Evolutionary conservation across 1,140 invertebrate species (phyloP).

Genomic region (Apis dorsata): DNA sequence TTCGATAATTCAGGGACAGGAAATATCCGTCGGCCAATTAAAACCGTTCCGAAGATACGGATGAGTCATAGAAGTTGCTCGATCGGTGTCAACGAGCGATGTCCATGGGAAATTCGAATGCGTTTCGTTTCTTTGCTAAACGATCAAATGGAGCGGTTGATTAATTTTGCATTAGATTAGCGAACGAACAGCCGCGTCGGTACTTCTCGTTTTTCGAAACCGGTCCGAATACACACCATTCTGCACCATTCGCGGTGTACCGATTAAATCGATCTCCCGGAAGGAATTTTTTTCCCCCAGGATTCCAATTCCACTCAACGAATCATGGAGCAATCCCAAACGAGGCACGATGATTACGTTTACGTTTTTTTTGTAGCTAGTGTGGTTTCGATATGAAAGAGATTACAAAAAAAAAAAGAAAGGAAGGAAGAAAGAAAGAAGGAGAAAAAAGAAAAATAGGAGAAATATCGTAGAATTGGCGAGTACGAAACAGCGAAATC

Average conservation of each 20-base stretch:
- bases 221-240: background rate
- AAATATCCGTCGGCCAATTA: slow-evolving; percentile 9
- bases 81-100: background rate
- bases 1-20: slow-evolving; percentile 1
- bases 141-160: slow-evolving; percentile 35
- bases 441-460: too few species aligned
- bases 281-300: slow-evolving; percentile 34
- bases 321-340: slow-evolving; percentile 7
- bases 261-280: slow-evolving; percentile 46
- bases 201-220: background rate
- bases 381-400: background rate
- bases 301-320: slow-evolving; percentile 4
- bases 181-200: slow-evolving; percentile 10
- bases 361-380: background rate
- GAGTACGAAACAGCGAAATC: background rate
- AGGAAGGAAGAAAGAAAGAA: background rate
- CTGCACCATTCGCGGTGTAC: background rate
- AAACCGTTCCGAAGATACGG: background rate
- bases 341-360: background rate
- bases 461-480: background rate
- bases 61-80: background rate
- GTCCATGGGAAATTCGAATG: background rate
- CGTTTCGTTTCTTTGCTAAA: background rate
- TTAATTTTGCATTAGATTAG: slow-evolving; percentile 51
- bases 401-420: background rate